Base-by-base conservation (phyloP, 64 coral and sea anemone species). In the Astreopora myriophthalma region DNA sequence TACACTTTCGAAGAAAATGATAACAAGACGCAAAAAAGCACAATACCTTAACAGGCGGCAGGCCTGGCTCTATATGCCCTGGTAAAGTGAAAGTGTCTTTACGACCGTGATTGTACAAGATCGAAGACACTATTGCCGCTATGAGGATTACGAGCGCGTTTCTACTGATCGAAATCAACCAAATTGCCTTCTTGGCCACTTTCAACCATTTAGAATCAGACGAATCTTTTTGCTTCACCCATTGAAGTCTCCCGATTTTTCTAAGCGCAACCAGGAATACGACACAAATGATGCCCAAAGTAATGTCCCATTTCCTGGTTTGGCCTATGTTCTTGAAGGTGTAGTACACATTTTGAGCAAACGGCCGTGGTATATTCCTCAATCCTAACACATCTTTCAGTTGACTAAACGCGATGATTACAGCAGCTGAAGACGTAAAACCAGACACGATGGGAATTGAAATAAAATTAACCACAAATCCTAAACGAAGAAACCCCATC, bases 401-500 rank as follows among this genome's bases (percentile, higher is more conserved):
- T 82, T 96, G 97, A 19, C 97, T 79, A 29, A 89, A 81, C 7
- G 94, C 97, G 30, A 99, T 99, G 77, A 92, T 99, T 16, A 99
- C 81, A 22, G 97, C 94, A 35, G 97, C 97, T 6, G 94, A 86
- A 2, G 97, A 96, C 20, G 97, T 99, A 37, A 99, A 99, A 20
- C 97, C 97, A 55, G 81, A 91, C 2, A 96, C 86, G 48, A 99
- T 86, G 12, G 97, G 94, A 57, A 96, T 51, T 19, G 97, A 95
- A 82, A 99, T 96, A 88, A 99, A 90, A 79, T 95, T 95, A 1
- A 99, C 97, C 11, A 99, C 34, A 62, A 99, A 96, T 1, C 94
- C 97, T 71, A 99, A 88, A 23, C 85, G 92, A 23, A 99, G 85
- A 78, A 99, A 37, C 60, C 97, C 97, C 97, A 99, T 99, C n/a